phyloP scores from a whole-genome alignment of 1,140 invertebrate species.

The Formica exsecta region DNA sequence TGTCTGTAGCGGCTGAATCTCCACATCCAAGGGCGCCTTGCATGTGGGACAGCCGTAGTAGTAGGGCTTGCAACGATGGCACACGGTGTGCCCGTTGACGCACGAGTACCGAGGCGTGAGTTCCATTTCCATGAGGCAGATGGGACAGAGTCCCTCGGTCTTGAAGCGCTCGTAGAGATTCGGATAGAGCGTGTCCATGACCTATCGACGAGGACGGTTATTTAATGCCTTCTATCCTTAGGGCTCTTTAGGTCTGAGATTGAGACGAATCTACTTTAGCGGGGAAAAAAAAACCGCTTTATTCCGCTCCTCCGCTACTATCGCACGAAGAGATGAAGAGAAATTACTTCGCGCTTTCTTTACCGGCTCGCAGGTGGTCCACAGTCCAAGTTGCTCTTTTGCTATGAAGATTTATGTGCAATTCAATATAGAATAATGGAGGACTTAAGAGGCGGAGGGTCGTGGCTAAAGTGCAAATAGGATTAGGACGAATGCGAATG shows the following conservation, averaged over 20 bases:
- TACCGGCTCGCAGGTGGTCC: background rate
- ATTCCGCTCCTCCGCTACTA: background rate
- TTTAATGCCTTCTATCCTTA: constrained; percentile 29
- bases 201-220: constrained; percentile 32
- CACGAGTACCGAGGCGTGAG: constrained; percentile 75
- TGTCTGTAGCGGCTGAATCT: constrained; percentile 52
- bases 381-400: constrained; percentile 29
- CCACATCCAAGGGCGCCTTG: constrained; percentile 64
- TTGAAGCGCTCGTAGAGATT: constrained; percentile 77
- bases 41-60: constrained; percentile 81
- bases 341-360: constrained; percentile 47
- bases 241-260: constrained; percentile 21
- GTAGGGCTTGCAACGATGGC: constrained; percentile 81
- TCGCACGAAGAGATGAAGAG: constrained; percentile 50
- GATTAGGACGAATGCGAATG: constrained; percentile 31
- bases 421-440: constrained; percentile 61
- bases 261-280: constrained; percentile 46
- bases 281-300: background rate
- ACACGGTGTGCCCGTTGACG: constrained; percentile 77
- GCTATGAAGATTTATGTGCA: constrained; percentile 61
- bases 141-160: constrained; percentile 80
- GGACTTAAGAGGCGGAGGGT: constrained; percentile 43
- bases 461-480: constrained; percentile 39
- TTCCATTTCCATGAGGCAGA: constrained; percentile 80
- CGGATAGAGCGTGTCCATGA: constrained; percentile 79